Base-by-base conservation (phyloP, 2,113 vertebrate species). In the Psittacus erithacus region DNA sequence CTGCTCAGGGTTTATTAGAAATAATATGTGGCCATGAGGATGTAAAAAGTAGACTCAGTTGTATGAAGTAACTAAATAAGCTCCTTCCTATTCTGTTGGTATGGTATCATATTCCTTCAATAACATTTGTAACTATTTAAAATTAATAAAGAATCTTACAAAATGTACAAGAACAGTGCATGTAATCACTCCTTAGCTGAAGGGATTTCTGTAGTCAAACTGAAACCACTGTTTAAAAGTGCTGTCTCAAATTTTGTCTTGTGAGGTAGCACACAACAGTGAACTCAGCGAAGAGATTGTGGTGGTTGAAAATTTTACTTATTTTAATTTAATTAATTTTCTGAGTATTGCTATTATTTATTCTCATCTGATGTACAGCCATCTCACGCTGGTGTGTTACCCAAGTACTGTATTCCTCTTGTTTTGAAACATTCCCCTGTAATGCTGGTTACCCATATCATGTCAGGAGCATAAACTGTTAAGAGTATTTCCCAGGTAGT, bases 361-460 rank as follows among this genome's bases (percentile, higher is more conserved):
- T 44, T 35, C 15, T 67, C 76, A 41, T 44, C n/a, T 91, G 22
- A 53, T 60, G 14, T 14, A 64, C 64, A 85, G 38, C n/a, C 9
- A 38, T 52, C 35, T 89, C 28, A 7, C 44, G 39, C 29, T 83
- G 31, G 7, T 7, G 2, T 22, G 14, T 57, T 90, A 53, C 38
- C 6, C 0, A 6, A 28, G 4, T 76, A 13, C 8, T 44, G 7
- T 57, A 38, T 69, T 44, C 11, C 46, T 8, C 8, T 38, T 59
- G 29, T 67, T 70, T 81, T 86, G 57, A 83, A 86, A 67, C 3
- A 8, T 38, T 86, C 77, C n/a, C 19, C 13, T 46, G 7, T 88
- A 41, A 9, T 2, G 0, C 25, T 43, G 47, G 17, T 15, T 68
- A 44, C 14, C 12, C 15, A 0, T 44, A 17, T 29, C 9, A 20